Conservation (phyloP, 2,113 vertebrate genomes). For the Nothoprocta perdicaria region DNA sequence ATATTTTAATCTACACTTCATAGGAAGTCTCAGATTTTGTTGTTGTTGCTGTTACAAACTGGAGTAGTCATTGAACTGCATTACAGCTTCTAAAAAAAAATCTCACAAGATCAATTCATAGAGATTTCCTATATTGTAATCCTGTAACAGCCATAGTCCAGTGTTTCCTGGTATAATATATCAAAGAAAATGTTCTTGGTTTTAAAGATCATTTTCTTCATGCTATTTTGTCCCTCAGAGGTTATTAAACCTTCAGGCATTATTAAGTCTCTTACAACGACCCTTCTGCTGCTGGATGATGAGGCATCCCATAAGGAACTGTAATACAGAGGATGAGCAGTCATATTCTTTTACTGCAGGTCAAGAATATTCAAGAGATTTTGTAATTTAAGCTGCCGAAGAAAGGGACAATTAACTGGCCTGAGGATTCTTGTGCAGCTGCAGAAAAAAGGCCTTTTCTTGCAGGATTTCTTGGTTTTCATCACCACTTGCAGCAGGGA, state of each 20-base stretch:
- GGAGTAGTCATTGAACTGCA: background rate
- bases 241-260: slow-evolving; percentile 50
- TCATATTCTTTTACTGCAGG: slow-evolving; percentile 1
- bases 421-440: slow-evolving; percentile 8
- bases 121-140: background rate
- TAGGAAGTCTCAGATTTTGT: background rate
- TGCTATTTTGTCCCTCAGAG: slow-evolving; percentile 9
- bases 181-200: slow-evolving; percentile 35
- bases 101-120: background rate
- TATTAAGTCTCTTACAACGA: slow-evolving; percentile 27
- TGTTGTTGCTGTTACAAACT: background rate
- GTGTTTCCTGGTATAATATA: background rate
- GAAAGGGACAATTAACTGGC: slow-evolving; percentile 55
- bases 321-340: slow-evolving; percentile 1
- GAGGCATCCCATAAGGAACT: slow-evolving; percentile 15
- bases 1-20: background rate
- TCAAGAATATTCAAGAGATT: slow-evolving; percentile 53
- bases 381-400: slow-evolving; percentile 56
- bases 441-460: slow-evolving; percentile 41
- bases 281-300: background rate
- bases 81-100: background rate
- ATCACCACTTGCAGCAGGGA: slow-evolving; percentile 44
- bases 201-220: slow-evolving; percentile 11
- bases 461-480: slow-evolving; percentile 64
- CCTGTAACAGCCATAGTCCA: background rate